Evolutionary conservation across 2,113 vertebrate species (phyloP).

Genomic region (Peromyscus californicus): DNA sequence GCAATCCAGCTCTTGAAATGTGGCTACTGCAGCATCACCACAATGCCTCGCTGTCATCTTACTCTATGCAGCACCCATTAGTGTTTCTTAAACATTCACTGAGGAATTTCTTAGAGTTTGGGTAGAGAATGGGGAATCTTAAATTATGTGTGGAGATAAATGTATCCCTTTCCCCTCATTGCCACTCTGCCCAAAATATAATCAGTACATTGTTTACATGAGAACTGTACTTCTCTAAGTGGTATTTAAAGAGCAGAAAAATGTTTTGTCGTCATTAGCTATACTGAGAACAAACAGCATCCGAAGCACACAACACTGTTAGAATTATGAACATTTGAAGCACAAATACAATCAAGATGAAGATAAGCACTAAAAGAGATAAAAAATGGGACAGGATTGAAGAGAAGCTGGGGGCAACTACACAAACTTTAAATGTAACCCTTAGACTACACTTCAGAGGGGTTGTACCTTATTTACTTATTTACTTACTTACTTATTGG

Average conservation of each 20-base stretch:
- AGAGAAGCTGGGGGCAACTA: background rate
- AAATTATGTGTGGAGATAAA: constrained; percentile 25
- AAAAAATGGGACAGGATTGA: background rate
- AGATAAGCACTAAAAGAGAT: constrained; percentile 11
- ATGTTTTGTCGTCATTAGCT: background rate
- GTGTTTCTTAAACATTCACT: constrained; percentile 40
- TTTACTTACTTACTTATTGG: background rate
- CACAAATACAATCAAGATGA: background rate
- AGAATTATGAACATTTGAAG: constrained; percentile 26
- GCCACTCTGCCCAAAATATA: background rate
- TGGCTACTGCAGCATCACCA: background rate
- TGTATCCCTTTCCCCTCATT: background rate
- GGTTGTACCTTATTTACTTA: background rate
- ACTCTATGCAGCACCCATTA: background rate
- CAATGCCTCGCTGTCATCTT: background rate
- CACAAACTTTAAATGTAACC: background rate
- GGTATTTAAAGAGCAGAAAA: background rate
- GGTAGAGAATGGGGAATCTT: background rate
- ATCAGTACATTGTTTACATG: background rate
- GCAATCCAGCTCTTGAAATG: background rate
- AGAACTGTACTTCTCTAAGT: background rate
- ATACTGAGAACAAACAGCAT: background rate
- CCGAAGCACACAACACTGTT: background rate
- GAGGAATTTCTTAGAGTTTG: background rate
- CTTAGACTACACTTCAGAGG: background rate